phyloP scores from a whole-genome alignment of 2,113 vertebrate species.

The Notechis scutatus region DNA sequence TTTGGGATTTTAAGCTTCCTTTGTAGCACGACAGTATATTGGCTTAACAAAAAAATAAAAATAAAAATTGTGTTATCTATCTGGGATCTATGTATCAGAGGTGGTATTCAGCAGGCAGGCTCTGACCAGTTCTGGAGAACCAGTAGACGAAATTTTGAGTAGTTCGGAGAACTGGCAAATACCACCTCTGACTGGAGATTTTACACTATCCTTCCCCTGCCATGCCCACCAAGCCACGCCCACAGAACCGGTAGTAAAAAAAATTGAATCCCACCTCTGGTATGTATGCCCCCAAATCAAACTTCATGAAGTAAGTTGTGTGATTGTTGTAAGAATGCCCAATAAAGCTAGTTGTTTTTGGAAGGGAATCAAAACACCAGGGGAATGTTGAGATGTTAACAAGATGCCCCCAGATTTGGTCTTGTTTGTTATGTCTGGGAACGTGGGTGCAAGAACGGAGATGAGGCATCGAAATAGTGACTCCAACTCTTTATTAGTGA shows the following conservation, averaged over 20 bases:
- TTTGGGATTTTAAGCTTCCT: not conserved
- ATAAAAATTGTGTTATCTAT: not conserved
- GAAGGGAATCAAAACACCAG: not conserved
- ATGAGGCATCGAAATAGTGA: no score
- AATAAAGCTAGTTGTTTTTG: not conserved
- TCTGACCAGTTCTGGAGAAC: no score
- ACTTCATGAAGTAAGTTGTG: not conserved
- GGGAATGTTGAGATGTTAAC: not conserved
- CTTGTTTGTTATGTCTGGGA: not conserved
- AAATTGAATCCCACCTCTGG: no score
- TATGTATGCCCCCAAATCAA: not conserved
- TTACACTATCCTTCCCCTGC: no score
- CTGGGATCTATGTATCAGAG: not conserved
- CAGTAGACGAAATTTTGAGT: no score
- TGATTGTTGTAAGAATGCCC: not conserved
- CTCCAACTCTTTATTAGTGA: no score
- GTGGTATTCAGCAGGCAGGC: no score
- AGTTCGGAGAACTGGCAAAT: no score
- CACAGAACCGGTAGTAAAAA: no score
- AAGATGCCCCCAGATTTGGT: not conserved
- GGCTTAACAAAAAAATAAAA: not conserved
- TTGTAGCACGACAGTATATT: not conserved
- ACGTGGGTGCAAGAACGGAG: no score
- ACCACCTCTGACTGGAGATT: no score
- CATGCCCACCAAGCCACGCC: no score